These are phyloP conservation scores for Argya squamiceps DNA, from an alignment of 2,797 vertebrate genomes.

Conservation along the genomic window DNA sequence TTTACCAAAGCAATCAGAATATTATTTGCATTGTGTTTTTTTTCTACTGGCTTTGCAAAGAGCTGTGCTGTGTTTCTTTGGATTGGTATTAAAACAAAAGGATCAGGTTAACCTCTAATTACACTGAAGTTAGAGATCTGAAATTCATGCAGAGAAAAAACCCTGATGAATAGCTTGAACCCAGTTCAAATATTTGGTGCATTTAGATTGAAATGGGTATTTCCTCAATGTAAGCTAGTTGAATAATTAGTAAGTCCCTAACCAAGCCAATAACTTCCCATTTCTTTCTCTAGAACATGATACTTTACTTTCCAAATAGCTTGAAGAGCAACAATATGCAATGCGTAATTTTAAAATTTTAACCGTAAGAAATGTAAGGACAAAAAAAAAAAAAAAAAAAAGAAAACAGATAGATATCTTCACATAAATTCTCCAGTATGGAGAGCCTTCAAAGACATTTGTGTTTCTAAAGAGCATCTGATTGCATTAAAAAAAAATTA, in stretches of 20 bases:
- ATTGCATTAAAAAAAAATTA: background rate
- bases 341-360: background rate
- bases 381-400: rapidly evolving
- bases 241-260: slow-evolving; percentile 30
- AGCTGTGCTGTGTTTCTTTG: background rate
- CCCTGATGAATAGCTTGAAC: slow-evolving; percentile 23
- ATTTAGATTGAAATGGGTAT: slow-evolving; percentile 25
- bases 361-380: background rate
- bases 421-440: background rate
- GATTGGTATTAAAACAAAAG: slow-evolving; percentile 45
- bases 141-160: background rate
- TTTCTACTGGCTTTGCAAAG: background rate
- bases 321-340: background rate
- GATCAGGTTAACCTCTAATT: slow-evolving; percentile 43
- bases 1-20: background rate
- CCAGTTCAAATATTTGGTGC: slow-evolving; percentile 50
- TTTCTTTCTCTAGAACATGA: slow-evolving; percentile 28
- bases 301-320: background rate
- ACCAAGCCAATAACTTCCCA: slow-evolving; percentile 27
- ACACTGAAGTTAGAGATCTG: slow-evolving; percentile 26
- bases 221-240: slow-evolving; percentile 51
- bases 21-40: background rate
- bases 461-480: slow-evolving; percentile 16
- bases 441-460: background rate
- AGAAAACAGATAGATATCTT: background rate